Evolutionary conservation across 1,140 invertebrate species (phyloP), one percentile per base, ranked within the genome.

Genomic region (Lordiphosa stackelbergi): DNA sequence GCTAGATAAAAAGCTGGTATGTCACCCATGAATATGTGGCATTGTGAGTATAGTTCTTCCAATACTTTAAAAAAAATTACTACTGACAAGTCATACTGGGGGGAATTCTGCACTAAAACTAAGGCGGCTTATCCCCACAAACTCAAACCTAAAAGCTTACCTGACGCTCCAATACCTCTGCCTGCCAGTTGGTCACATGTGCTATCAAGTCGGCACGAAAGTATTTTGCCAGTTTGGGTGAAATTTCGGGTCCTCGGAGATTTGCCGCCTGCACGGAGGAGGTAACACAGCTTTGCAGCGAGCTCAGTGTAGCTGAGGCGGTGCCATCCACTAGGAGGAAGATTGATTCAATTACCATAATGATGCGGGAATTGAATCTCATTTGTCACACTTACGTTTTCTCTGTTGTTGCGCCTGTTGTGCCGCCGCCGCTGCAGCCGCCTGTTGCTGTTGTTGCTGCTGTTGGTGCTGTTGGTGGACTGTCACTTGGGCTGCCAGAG

Each of bases 151-250:
- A 37, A 69, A 45, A 51, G 22, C 78, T 64, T 89, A 97, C 96
- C 92, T 98, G 96, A 91, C 95, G 96, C 89, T 98, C 96, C 60
- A 96, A 90, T 75, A 94, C 93, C 84, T 98, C 96, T 10, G 95
- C 95, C 55, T 95, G 95, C 94, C 97, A 98, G 43, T 94, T 95
- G 65, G 92, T 92, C 52, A 98, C 96, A 89, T 98, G 97, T 78
- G 92, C 91, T 58, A 96, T 95, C 68, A 98, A 90, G 89, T 97
- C 95, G 87, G 95, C 92, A 66, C 96, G 92, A 89, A 95, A 96
- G 90, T 97, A 95, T 89, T 97, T 96, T 61, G 95, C 93, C 69
- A 98, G 90, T 62, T 94, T 96, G 35, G 96, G 95, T 75, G 95
- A 96, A 72, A 98, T 90, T 85, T 93, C 92, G 38, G 93, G 94